Conservation (phyloP, 1,140 invertebrate species). For the Trachymyrmex septentrionalis region DNA sequence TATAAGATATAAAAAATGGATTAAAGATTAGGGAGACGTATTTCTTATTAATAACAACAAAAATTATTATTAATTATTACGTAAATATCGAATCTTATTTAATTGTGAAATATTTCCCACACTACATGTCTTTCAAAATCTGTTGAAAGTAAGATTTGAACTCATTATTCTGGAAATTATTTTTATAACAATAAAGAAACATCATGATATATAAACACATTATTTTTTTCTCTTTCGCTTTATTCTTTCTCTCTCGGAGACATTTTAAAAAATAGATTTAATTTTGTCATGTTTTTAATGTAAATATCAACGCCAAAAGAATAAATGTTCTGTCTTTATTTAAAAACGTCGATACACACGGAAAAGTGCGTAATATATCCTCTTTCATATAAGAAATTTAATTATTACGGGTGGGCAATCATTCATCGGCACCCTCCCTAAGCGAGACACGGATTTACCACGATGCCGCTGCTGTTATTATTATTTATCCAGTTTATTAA, state of each 20-base stretch:
- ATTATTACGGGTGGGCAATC: slow-evolving; percentile 45
- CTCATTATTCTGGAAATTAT: not conserved
- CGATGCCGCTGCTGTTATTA: slow-evolving; percentile 33
- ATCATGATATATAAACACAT: not conserved
- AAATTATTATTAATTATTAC: slow-evolving; percentile 17
- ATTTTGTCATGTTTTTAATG: too few relatives aligned
- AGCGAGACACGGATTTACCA: slow-evolving; percentile 13
- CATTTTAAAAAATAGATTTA: not conserved
- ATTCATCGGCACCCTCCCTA: slow-evolving; percentile 16
- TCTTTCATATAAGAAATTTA: slow-evolving; percentile 2
- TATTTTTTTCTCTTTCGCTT: not conserved
- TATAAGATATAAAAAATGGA: not conserved
- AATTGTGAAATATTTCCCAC: not conserved
- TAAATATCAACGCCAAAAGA: not conserved
- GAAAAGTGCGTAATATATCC: not conserved
- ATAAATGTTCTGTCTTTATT: not conserved
- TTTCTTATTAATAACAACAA: not conserved
- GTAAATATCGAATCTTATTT: not conserved
- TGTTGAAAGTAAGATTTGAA: not conserved
- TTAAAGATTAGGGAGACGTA: not conserved
- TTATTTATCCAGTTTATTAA: slow-evolving; percentile 65
- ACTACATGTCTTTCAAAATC: not conserved
- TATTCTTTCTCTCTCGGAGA: not conserved
- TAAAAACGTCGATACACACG: not conserved
- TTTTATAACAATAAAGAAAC: not conserved